These are phyloP conservation scores for Drosophila biarmipes DNA, from an alignment of 1,140 invertebrate genomes.

Conservation along the genomic window DNA sequence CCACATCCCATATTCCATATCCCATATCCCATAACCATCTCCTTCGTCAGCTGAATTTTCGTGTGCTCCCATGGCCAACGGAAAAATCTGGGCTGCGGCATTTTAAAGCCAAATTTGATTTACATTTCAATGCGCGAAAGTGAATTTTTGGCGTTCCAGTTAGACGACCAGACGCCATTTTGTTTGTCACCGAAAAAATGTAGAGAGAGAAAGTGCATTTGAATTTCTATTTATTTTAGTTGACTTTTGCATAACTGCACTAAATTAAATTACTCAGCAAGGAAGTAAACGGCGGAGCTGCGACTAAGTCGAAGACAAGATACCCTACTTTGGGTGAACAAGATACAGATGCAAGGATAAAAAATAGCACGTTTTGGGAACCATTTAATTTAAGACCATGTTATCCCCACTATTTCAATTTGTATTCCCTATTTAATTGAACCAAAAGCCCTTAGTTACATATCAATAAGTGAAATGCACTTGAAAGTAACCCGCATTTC, in stretches of 20 bases:
- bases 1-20: not conserved
- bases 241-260: slow-evolving; percentile 72
- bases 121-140: slow-evolving; percentile 77
- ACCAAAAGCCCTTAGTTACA: not conserved
- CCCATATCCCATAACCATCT: slow-evolving; percentile 22
- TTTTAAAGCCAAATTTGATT: slow-evolving; percentile 78
- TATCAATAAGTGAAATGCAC: not conserved
- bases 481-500: not conserved
- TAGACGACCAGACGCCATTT: slow-evolving; percentile 64
- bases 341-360: too few relatives aligned
- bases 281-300: slow-evolving; percentile 27
- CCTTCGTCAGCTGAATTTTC: slow-evolving; percentile 56
- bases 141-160: slow-evolving; percentile 59
- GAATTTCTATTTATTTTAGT: slow-evolving; percentile 73
- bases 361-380: not conserved
- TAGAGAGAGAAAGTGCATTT: slow-evolving; percentile 37
- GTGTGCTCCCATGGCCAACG: slow-evolving; percentile 12
- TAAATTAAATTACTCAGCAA: slow-evolving; percentile 71
- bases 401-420: too few relatives aligned
- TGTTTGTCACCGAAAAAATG: slow-evolving; percentile 39
- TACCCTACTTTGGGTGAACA: slow-evolving; percentile 7
- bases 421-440: too few relatives aligned
- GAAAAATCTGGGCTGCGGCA: slow-evolving; percentile 63
- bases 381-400: too few relatives aligned
- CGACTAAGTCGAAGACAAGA: not conserved